These are phyloP conservation scores for Tenthredo scrophulariae DNA, from an alignment of 2,888 invertebrate genomes.

Conservation along the genomic window DNA sequence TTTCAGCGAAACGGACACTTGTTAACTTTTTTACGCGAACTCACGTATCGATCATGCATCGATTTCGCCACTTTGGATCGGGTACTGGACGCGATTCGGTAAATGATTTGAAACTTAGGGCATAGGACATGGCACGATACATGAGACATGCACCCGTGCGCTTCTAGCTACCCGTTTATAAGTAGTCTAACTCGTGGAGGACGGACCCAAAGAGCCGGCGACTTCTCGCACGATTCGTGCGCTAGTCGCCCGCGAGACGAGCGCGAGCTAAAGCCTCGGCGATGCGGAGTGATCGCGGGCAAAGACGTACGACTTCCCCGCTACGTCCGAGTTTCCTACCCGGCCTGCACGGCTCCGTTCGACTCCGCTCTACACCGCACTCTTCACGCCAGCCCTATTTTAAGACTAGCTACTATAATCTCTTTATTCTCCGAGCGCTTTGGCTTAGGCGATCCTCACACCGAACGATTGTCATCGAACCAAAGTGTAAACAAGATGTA, in stretches of 20 bases:
- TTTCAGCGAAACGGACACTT: slow-evolving; percentile 23
- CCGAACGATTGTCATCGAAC: slow-evolving; percentile 27
- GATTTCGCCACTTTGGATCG: background rate
- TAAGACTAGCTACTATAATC: slow-evolving; percentile 75
- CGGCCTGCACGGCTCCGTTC: slow-evolving; percentile 38
- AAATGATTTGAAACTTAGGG: background rate
- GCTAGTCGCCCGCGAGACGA: slow-evolving; percentile 63
- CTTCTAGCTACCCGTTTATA: slow-evolving; percentile 5
- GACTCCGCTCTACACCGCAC: slow-evolving; percentile 58
- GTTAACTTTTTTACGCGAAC: slow-evolving; percentile 36
- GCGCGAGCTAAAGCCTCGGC: slow-evolving; percentile 66
- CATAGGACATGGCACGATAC: background rate
- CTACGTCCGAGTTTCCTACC: slow-evolving; percentile 64
- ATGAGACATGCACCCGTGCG: slow-evolving; percentile 23
- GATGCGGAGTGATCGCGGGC: slow-evolving; percentile 67
- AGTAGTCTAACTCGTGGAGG: slow-evolving; percentile 17
- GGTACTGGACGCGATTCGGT: background rate
- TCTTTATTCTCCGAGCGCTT: slow-evolving; percentile 61
- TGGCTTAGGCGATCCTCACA: slow-evolving; percentile 52
- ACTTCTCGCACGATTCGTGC: slow-evolving; percentile 49
- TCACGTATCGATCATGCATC: background rate
- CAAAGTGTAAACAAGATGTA: background rate
- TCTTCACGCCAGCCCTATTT: slow-evolving; percentile 73
- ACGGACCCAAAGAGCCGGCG: slow-evolving; percentile 38
- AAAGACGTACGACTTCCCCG: slow-evolving; percentile 74